Conservation (phyloP, 1,140 invertebrate species). For the Dreissena rostriformis region DNA sequence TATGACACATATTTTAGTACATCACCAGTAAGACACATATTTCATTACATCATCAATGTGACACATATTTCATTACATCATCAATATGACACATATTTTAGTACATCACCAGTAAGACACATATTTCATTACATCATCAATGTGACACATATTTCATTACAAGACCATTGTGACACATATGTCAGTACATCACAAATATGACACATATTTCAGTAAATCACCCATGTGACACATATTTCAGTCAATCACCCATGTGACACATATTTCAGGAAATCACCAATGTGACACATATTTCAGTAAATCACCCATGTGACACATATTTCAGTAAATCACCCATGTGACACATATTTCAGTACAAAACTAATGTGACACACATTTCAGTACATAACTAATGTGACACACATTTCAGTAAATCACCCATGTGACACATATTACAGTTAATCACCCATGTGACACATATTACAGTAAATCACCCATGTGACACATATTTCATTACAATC, state of each 20-base stretch:
- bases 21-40: not conserved
- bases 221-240: conserved; percentile 59
- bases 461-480: too few species aligned
- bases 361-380: not conserved
- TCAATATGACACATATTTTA: too few species aligned
- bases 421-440: conserved; percentile 67
- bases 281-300: not conserved
- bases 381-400: conserved; percentile 8
- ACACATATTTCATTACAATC: too few species aligned
- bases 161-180: too few species aligned
- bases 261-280: too few species aligned
- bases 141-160: conserved; percentile 76
- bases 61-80: conserved; percentile 84
- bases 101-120: not conserved
- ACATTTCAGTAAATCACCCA: conserved; percentile 88
- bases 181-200: not conserved
- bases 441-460: too few species aligned
- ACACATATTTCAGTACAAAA: too few species aligned
- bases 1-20: too few species aligned
- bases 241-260: conserved; percentile 91
- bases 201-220: not conserved
- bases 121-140: not conserved
- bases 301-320: conserved; percentile 31
- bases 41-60: not conserved
- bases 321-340: conserved; percentile 89